phyloP scores from a whole-genome alignment of 1,140 invertebrate genomes.

The Drosophila takahashii region DNA sequence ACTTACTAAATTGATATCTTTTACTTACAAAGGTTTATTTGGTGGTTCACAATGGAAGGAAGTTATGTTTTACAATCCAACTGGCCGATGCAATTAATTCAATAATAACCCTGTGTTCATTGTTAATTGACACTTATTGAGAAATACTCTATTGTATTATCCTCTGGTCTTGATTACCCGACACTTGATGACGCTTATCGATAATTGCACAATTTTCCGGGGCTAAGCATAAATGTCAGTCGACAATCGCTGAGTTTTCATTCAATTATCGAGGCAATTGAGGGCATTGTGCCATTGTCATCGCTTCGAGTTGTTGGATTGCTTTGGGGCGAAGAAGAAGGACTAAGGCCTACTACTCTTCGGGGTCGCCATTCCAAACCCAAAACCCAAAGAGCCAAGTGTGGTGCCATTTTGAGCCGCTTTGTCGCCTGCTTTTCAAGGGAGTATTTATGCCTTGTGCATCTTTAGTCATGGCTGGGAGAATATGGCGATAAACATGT shows the following conservation, averaged over 20 bases:
- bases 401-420: conserved; percentile 46
- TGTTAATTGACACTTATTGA: not conserved
- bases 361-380: not conserved
- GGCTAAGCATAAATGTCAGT: conserved; percentile 44
- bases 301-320: conserved; percentile 4
- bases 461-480: conserved; percentile 79
- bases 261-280: conserved; percentile 42
- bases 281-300: conserved; percentile 34
- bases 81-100: too few relatives aligned
- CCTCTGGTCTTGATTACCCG: conserved; percentile 1
- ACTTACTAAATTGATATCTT: not conserved
- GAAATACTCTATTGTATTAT: not conserved
- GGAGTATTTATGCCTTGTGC: conserved; percentile 72
- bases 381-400: not conserved
- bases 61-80: too few relatives aligned
- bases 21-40: not conserved
- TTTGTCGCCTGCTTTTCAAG: conserved; percentile 71
- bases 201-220: conserved; percentile 40
- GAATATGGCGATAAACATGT: conserved; percentile 82
- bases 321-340: conserved; percentile 1
- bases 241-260: conserved; percentile 37
- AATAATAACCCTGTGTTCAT: too few relatives aligned
- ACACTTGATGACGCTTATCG: conserved; percentile 26
- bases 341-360: not conserved
- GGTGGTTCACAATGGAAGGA: too few relatives aligned